phyloP scores from a whole-genome alignment of 2,797 vertebrate genomes.

The Chromis chromis region DNA sequence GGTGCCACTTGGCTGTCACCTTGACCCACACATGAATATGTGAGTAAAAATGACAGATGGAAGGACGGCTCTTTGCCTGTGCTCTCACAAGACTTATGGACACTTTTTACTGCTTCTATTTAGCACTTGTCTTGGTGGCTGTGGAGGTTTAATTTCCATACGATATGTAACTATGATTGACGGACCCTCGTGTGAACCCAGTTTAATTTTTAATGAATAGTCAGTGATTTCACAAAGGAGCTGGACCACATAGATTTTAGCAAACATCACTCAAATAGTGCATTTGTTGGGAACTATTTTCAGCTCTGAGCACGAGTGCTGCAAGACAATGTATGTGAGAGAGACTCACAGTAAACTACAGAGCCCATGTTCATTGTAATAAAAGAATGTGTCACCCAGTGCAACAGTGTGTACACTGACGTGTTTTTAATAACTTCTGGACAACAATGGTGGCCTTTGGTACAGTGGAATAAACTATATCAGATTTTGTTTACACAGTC shows the following conservation, averaged over 20 bases:
- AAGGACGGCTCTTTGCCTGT: constrained; percentile 5
- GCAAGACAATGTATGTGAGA: not conserved
- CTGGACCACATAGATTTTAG: not conserved
- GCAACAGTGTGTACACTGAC: not conserved
- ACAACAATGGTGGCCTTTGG: not conserved
- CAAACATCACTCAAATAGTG: not conserved
- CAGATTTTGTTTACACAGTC: not conserved
- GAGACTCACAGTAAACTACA: not conserved
- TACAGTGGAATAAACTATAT: not conserved
- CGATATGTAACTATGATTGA: not conserved
- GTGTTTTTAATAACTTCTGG: constrained; percentile 5
- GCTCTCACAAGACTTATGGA: not conserved
- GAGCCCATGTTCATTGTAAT: not conserved
- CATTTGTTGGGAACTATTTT: constrained; percentile 2
- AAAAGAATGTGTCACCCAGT: not conserved
- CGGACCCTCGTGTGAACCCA: not conserved
- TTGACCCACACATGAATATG: constrained; percentile 27
- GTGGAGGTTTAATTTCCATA: not conserved
- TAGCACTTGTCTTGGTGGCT: not conserved
- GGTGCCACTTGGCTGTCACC: constrained; percentile 12
- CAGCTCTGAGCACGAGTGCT: not conserved
- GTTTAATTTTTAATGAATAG: too few relatives aligned
- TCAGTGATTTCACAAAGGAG: not conserved
- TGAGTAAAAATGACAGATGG: constrained; percentile 25
- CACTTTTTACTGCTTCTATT: constrained; percentile 1